A percentile compares a stretch with the other conserved stretches of the same genome.
Evolutionary conservation across 2,797 vertebrate genomes (phyloP).

Genomic region (Selene dorsalis): DNA sequence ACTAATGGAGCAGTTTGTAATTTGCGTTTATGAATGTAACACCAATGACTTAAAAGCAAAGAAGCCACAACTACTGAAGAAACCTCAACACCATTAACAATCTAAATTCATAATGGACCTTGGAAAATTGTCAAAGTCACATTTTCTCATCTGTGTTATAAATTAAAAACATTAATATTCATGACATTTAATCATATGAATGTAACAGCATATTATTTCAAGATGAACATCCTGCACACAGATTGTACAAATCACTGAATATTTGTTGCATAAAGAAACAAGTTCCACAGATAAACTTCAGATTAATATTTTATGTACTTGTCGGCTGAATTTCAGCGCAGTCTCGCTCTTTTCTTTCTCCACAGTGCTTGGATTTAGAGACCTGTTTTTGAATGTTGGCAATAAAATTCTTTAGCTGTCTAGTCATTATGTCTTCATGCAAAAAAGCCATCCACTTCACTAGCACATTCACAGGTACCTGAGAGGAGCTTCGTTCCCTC

Average conservation of each 20-base stretch:
- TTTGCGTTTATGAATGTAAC: background rate
- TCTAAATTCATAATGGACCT: background rate
- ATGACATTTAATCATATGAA: background rate
- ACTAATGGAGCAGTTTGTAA: background rate
- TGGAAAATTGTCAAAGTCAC: too few species aligned
- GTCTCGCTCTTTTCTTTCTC: conserved; percentile 5
- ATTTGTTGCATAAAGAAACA: background rate
- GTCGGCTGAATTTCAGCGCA: background rate
- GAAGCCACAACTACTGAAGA: background rate
- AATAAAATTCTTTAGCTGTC: conserved; percentile 4
- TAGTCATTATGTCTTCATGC: conserved; percentile 2
- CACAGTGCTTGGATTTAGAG: conserved; percentile 21
- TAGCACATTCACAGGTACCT: background rate
- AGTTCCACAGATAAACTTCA: background rate
- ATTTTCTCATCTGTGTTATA: too few species aligned
- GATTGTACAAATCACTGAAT: background rate
- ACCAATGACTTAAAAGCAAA: background rate
- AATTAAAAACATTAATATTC: too few species aligned
- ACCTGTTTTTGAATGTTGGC: background rate
- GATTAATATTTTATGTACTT: background rate
- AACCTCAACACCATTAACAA: background rate
- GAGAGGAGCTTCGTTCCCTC: background rate
- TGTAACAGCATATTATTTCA: background rate
- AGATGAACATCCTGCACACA: background rate
- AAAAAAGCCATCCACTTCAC: background rate